phyloP scores from a whole-genome alignment of 2,113 vertebrate species.

The Tetraodon nigroviridis region DNA sequence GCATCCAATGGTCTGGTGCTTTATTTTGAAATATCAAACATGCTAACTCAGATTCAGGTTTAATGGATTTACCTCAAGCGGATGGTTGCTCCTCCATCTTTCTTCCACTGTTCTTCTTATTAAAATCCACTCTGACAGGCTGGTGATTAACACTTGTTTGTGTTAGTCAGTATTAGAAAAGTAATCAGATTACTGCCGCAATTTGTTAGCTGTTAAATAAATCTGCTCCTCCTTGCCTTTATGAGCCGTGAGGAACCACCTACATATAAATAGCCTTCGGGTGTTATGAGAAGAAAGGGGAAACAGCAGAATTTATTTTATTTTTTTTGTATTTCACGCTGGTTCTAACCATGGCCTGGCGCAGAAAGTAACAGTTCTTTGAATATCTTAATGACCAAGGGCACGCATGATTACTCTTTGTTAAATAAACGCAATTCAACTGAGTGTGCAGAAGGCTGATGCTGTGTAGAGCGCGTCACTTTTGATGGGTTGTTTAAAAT shows the following conservation, averaged over 20 bases:
- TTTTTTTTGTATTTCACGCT: slow-evolving; percentile 37
- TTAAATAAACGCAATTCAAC: slow-evolving; percentile 42
- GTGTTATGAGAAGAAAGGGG: slow-evolving; percentile 5
- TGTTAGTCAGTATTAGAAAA: slow-evolving; percentile 53
- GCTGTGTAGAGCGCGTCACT: slow-evolving; percentile 22
- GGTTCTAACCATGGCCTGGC: slow-evolving; percentile 20
- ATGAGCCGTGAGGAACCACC: slow-evolving; percentile 2
- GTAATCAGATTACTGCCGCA: slow-evolving; percentile 37
- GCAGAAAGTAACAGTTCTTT: slow-evolving; percentile 1
- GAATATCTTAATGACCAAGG: slow-evolving; percentile 13
- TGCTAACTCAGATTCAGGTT: slow-evolving; percentile 46
- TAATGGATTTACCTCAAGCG: slow-evolving; percentile 61
- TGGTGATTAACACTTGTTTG: slow-evolving; percentile 65
- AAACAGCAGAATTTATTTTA: slow-evolving; percentile 24
- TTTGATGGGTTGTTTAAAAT: slow-evolving; percentile 22
- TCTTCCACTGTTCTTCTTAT: slow-evolving; percentile 61
- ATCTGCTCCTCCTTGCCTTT: slow-evolving; percentile 10
- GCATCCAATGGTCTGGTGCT: slow-evolving; percentile 32
- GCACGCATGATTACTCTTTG: slow-evolving; percentile 35
- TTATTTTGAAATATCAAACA: slow-evolving; percentile 24
- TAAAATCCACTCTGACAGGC: slow-evolving; percentile 68
- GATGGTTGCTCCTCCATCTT: slow-evolving; percentile 56
- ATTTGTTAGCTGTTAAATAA: slow-evolving; percentile 22
- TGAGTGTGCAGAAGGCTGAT: slow-evolving; percentile 3
- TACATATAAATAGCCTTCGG: not conserved